Base-by-base conservation (phyloP, 2,888 invertebrate species). In the Amblyteles armatorius region DNA sequence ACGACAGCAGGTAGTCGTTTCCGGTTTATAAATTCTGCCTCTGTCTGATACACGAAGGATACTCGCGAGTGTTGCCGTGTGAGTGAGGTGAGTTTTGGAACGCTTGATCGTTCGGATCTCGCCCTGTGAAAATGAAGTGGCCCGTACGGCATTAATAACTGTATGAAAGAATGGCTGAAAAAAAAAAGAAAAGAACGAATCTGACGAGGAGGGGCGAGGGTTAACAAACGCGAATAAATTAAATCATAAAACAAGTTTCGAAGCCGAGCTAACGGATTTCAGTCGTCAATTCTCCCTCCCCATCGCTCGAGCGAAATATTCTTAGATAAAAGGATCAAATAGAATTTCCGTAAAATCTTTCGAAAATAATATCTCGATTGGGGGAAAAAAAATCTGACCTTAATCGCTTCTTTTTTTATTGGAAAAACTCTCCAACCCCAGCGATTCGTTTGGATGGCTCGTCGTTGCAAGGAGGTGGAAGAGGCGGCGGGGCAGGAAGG, bases 71-170 rank as follows among this genome's bases (percentile, higher is more conserved):
- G n/a, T 48, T 26, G 55, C 40, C 69, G 13, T 68, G 57, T 63
- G 72, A 26, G 82, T 86, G 68, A 40, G 79, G 79, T 65, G 72
- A 22, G 11, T 29, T 65, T 74, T 7, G 7, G 33, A 44, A 4
- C 26, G 11, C 26, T 19, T 48, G n/a, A 26, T 26, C 72, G 40
- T 65, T 85, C 85, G 87, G 80, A 73, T 83, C 82, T 88, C 81
- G 88, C 84, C 88, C 87, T 87, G 90, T 88, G 91, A 92, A 92
- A 92, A 92, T 93, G 93, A 93, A 92, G 92, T 92, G 92, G 91
- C 91, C 90, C 90, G 85, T 88, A 89, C 91, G 91, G 91, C 91
- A 91, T 92, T 92, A 93, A 93, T 93, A 93, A 91, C 90, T 91
- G 87, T 86, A 93, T 91, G 92, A 92, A 91, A 87, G 91, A 90